Evolutionary conservation across 2,888 invertebrate genomes (phyloP).

Genomic region (Diarsia mendica): DNA sequence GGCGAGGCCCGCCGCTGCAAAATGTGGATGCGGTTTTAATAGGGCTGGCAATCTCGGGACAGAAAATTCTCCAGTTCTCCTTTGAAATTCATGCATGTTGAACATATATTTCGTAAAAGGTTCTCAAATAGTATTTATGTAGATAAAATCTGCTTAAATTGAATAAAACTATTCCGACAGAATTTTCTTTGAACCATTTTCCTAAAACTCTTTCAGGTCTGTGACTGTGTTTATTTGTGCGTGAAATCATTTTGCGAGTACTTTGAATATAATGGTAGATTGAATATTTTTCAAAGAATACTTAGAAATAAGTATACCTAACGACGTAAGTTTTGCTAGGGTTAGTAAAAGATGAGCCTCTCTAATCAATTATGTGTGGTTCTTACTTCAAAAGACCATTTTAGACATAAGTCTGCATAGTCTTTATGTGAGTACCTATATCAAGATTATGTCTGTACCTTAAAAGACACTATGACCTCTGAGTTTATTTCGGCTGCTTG

Average conservation of each 20-base stretch:
- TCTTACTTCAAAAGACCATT: too few relatives aligned
- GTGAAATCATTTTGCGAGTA: conserved; percentile 2
- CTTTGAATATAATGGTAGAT: not conserved
- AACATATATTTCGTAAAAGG: conserved; percentile 27
- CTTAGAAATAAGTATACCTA: not conserved
- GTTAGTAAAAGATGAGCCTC: not conserved
- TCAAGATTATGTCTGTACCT: too few relatives aligned
- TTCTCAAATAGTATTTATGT: conserved; percentile 13
- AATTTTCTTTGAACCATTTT: conserved; percentile 26
- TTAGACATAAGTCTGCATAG: too few relatives aligned
- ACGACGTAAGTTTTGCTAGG: not conserved
- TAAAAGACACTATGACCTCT: too few relatives aligned
- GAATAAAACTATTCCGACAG: conserved; percentile 19
- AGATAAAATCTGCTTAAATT: conserved; percentile 27
- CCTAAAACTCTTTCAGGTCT: not conserved
- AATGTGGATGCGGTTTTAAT: conserved; percentile 59
- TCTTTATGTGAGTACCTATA: too few relatives aligned
- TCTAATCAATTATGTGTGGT: too few relatives aligned
- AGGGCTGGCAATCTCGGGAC: conserved; percentile 52
- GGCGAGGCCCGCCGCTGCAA: conserved; percentile 59
- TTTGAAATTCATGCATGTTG: conserved; percentile 41
- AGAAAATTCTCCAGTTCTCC: not conserved
- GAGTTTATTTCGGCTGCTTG: too few relatives aligned
- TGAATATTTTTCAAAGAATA: not conserved
- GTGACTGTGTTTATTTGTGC: conserved; percentile 15